phyloP scores from a whole-genome alignment of 2,797 vertebrate species.

The Rhodeus uyekii region DNA sequence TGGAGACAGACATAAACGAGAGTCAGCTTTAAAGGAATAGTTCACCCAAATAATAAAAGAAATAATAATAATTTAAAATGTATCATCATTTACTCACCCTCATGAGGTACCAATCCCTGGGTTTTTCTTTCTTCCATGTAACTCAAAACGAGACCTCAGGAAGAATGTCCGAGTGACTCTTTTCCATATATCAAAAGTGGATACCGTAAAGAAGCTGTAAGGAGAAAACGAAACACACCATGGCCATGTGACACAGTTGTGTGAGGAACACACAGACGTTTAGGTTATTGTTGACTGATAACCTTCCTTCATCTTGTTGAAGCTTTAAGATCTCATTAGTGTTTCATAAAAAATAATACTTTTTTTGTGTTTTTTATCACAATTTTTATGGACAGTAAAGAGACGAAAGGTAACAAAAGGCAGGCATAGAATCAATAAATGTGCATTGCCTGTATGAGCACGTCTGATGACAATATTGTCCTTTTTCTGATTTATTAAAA shows the following conservation, averaged over 20 bases:
- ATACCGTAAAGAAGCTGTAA: not conserved
- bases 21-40: conserved; percentile 17
- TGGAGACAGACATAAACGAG: conserved; percentile 63
- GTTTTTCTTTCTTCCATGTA: not conserved
- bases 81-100: not conserved
- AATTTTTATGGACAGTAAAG: not conserved
- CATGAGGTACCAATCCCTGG: not conserved
- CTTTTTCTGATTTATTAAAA: too few relatives aligned
- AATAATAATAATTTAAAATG: too few relatives aligned
- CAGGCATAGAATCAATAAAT: too few relatives aligned
- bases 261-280: not conserved
- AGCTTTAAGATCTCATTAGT: not conserved
- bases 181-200: not conserved
- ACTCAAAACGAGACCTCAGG: not conserved
- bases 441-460: too few relatives aligned
- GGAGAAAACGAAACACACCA: not conserved
- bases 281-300: not conserved
- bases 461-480: too few relatives aligned
- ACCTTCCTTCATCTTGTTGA: not conserved
- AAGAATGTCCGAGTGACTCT: not conserved
- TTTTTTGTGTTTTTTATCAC: not conserved
- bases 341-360: not conserved
- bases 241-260: not conserved
- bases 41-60: not conserved
- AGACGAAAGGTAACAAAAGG: too few relatives aligned